A percentile compares a stretch with the other conserved stretches of the same genome.
These are phyloP conservation scores for Siniperca obscura DNA, from an alignment of 2,797 vertebrate genomes.

Conservation along the genomic window DNA sequence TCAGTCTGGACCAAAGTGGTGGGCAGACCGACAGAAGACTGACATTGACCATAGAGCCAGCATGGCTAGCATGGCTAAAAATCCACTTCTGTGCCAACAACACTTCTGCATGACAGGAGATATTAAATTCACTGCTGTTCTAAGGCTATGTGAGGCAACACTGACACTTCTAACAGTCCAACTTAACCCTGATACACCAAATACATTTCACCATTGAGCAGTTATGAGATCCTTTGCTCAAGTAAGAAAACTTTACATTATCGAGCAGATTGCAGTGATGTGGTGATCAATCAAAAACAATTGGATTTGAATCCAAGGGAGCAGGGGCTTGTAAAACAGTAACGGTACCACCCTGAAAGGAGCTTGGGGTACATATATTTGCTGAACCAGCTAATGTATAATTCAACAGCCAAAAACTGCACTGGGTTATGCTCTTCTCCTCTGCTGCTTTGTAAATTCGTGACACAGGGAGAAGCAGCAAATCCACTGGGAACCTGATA, in stretches of 20 bases:
- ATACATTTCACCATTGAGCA: background rate
- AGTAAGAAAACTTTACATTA: slow-evolving; percentile 45
- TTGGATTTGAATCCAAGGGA: slow-evolving; percentile 49
- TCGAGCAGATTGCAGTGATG: slow-evolving; percentile 14
- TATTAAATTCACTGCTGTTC: slow-evolving; percentile 6
- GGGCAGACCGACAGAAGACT: background rate
- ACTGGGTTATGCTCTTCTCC: slow-evolving; percentile 46
- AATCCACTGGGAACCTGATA: slow-evolving; percentile 30
- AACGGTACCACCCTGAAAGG: slow-evolving; percentile 50
- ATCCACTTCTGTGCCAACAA: slow-evolving; percentile 8
- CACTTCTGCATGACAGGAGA: slow-evolving; percentile 8
- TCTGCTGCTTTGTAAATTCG: slow-evolving; percentile 45
- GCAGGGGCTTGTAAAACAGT: slow-evolving; percentile 59
- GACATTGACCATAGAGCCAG: background rate
- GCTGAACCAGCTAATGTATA: slow-evolving; percentile 81
- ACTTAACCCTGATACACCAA: background rate
- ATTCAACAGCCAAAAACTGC: slow-evolving; percentile 77
- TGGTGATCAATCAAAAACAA: slow-evolving; percentile 43
- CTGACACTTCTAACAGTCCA: background rate
- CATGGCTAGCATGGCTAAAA: background rate
- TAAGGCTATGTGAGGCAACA: background rate
- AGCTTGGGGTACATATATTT: slow-evolving; percentile 58
- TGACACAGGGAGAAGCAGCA: slow-evolving; percentile 43
- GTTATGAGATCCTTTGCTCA: background rate
- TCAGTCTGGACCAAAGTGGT: background rate